Conservation (phyloP, 2,797 vertebrate genomes). For the Alfaro cultratus region DNA sequence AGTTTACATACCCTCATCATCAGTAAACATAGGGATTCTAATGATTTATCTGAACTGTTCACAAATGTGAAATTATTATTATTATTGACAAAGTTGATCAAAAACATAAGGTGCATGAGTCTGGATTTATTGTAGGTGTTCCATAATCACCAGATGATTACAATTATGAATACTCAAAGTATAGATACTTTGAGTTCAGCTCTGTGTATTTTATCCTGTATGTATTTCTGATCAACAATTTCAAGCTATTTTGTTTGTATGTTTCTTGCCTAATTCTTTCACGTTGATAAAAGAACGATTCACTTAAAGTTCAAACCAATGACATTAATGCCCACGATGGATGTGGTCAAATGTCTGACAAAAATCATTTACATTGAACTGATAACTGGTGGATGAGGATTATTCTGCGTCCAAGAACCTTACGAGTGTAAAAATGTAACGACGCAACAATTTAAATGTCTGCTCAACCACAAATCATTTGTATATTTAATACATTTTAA, state of each 20-base stretch:
- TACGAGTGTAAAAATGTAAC: background rate
- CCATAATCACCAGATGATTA: background rate
- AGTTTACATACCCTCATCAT: background rate
- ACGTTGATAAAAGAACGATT: background rate
- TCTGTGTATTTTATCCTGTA: background rate
- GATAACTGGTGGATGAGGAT: background rate
- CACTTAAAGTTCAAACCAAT: background rate
- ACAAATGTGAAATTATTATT: background rate
- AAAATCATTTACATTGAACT: background rate
- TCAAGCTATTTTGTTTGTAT: too few relatives aligned
- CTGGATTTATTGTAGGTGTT: background rate
- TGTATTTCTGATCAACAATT: background rate
- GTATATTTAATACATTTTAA: background rate
- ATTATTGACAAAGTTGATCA: too few relatives aligned
- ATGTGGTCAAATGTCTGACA: background rate
- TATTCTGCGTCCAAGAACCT: background rate
- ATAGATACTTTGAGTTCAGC: background rate
- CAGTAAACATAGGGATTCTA: background rate
- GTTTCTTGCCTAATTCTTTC: background rate
- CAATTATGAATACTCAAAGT: background rate
- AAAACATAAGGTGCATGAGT: too few relatives aligned
- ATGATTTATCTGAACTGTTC: background rate
- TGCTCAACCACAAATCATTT: background rate
- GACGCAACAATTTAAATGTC: background rate
- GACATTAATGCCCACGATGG: background rate